Evolutionary conservation across 2,113 vertebrate genomes (phyloP).

Genomic region (Podiceps cristatus): DNA sequence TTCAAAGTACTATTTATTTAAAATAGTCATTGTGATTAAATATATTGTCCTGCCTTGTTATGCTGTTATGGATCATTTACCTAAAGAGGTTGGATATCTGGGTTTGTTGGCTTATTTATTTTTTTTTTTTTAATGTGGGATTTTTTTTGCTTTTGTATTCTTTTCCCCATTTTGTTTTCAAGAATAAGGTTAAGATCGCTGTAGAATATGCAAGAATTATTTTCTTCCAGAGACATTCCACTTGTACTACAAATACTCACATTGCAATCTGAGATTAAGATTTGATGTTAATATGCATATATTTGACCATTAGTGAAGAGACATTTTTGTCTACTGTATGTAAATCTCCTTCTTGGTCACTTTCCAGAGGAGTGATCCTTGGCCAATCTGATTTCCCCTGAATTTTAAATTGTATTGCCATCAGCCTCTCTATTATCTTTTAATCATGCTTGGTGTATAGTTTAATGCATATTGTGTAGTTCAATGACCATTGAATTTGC

Average conservation of each 20-base stretch:
- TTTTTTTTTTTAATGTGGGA: not conserved
- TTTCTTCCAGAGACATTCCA: not conserved
- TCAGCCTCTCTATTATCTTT: not conserved
- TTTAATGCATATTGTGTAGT: not conserved
- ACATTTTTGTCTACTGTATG: not conserved
- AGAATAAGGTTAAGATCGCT: not conserved
- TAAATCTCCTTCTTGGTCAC: not conserved
- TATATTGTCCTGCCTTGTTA: not conserved
- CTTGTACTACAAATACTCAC: not conserved
- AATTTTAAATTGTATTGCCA: not conserved
- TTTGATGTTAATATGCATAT: not conserved
- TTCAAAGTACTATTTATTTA: not conserved
- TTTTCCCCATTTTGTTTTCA: not conserved
- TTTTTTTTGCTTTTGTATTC: too few relatives aligned
- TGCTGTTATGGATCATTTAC: not conserved
- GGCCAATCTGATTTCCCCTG: not conserved
- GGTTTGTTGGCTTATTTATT: too few relatives aligned
- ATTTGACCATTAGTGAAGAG: not conserved
- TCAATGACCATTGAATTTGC: not conserved
- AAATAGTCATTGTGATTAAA: not conserved
- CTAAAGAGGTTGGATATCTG: not conserved
- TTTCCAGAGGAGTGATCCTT: not conserved
- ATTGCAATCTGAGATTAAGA: not conserved
- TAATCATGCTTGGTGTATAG: not conserved
- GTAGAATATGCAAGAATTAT: not conserved